Base-by-base conservation (phyloP, 2,113 vertebrate species). In the Herpailurus yagouaroundi region DNA sequence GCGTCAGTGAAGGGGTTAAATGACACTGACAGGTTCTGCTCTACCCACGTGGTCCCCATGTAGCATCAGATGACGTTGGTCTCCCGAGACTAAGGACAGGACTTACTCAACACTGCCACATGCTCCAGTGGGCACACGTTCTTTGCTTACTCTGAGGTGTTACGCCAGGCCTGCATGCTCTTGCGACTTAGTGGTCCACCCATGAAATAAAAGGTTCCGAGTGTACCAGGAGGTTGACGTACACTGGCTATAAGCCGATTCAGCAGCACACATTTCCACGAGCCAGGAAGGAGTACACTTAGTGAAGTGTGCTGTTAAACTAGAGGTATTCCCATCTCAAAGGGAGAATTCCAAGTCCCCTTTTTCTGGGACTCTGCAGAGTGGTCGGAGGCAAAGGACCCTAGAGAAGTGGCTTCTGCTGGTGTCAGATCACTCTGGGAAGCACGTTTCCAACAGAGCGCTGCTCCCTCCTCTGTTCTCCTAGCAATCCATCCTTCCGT, bases 311-410 rank as follows among this genome's bases (percentile, higher is more conserved):
- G 19, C 41, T 64, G 27, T 57, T 48, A 57, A 6, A 7, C 6
- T 14, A 33, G 13, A 8, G 1, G 0, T 33, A 9, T 27, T 38
- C 1, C 7, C 14, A 5, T 13, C 23, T 64, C 36, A 50, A 60
- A 83, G 31, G 41, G 18, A 8, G 7, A 38, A 23, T 36, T 38
- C 12, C 27, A 64, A 1, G 5, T 27, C 23, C 7, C 29, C 96
- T 33, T 16, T 10, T 71, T 52, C 60, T 9, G 31, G 25, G 50
- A 48, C 31, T 83, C 55, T 29, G 1, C 33, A 1, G 19, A 41
- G 15, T 41, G 7, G 21, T 50, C 29, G 23, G 55, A 69, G 63
- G 23, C 8, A 4, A 50, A 36, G 27, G 18, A 11, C 7, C 25
- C 21, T 14, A 50, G 27, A 25, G 33, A 74, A 25, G 14, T 18